phyloP scores from a whole-genome alignment of 2,113 vertebrate genomes.

The Hemicordylus capensis region DNA sequence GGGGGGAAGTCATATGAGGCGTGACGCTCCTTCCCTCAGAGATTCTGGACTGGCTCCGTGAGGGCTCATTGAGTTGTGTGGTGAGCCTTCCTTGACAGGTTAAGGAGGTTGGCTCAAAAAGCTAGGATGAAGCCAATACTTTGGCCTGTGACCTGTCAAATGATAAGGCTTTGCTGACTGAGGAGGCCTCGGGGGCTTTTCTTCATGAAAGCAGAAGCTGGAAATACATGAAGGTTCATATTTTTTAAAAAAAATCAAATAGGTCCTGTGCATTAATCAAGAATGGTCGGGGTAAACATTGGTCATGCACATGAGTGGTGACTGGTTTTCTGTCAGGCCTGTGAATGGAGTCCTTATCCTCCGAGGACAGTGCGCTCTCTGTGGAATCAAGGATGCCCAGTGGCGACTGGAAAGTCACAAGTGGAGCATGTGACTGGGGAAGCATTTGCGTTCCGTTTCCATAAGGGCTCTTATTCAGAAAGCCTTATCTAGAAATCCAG shows the following conservation, averaged over 20 bases:
- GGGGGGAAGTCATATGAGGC: no score
- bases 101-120: not conserved
- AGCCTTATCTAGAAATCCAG: not conserved
- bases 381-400: constrained; percentile 35
- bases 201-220: not conserved
- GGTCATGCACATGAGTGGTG: constrained; percentile 49
- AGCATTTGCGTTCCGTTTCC: not conserved
- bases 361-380: constrained; percentile 60
- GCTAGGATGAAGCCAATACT: accelerated
- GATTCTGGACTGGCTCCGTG: not conserved
- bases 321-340: constrained; percentile 56
- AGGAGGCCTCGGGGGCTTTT: not conserved
- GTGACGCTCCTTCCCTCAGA: accelerated
- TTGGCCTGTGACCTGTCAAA: constrained; percentile 40
- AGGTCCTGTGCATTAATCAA: not conserved
- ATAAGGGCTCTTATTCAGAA: not conserved
- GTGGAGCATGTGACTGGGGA: constrained; percentile 57
- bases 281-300: constrained; percentile 25
- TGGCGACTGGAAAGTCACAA: constrained; percentile 60
- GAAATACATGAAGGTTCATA: not conserved
- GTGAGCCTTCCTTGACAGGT: no score
- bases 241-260: accelerated
- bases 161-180: not conserved
- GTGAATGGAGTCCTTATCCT: constrained; percentile 63
- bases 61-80: no score